phyloP scores from a whole-genome alignment of 1,140 invertebrate genomes.

The Pantala flavescens region DNA sequence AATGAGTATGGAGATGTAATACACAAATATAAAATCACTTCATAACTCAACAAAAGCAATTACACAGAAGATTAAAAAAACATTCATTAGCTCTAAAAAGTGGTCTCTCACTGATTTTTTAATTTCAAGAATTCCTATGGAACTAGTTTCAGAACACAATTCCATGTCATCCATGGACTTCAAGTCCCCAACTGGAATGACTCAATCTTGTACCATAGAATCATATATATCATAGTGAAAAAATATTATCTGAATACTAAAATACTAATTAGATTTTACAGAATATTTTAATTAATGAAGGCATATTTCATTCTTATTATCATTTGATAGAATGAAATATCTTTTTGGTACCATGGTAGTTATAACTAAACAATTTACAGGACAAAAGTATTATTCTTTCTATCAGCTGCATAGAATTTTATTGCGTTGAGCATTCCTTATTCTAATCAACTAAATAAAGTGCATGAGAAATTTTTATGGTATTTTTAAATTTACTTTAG shows the following conservation, averaged over 20 bases:
- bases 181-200: background rate
- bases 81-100: background rate
- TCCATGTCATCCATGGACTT: background rate
- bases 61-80: background rate
- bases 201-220: background rate
- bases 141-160: background rate
- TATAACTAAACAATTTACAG: background rate
- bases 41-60: background rate
- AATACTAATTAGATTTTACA: constrained; percentile 4
- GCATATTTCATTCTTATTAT: background rate
- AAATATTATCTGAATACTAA: constrained; percentile 1
- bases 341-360: background rate
- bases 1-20: constrained; percentile 3
- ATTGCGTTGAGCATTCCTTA: background rate
- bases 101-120: background rate
- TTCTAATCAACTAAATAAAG: background rate
- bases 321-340: background rate
- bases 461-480: background rate
- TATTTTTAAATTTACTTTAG: too few species aligned
- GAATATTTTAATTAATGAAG: background rate
- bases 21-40: constrained; percentile 4
- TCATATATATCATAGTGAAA: background rate
- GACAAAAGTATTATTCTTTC: background rate
- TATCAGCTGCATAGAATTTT: background rate
- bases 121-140: background rate